Evolutionary conservation across 2,888 invertebrate species (phyloP), one percentile per base, ranked within the genome.

Genomic region (Drosophila anomalipes): DNA sequence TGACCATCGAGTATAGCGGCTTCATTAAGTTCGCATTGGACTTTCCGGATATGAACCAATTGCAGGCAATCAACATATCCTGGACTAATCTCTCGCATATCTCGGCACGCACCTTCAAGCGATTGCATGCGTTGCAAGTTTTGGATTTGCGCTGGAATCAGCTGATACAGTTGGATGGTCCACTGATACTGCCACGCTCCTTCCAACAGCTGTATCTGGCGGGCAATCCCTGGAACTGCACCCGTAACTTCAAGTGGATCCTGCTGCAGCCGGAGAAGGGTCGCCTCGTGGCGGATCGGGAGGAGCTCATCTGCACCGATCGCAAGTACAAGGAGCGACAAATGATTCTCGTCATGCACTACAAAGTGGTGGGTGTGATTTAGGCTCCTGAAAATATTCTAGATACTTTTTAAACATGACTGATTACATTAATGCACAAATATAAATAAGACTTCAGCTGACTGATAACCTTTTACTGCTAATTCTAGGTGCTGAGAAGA

Each of bases 141-240:
- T 79, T 94, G 9, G 93, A 94, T 69, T 81, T 94, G 59, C 90
- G 93, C 63, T 93, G 92, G 91, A 94, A 94, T 77, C 89, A 92
- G 70, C 70, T 94, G 6, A 86, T 92, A n/a, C 91, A 92, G 22
- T 77, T 94, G 67, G 93, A 93, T 30, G 87, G 91, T 22, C 92
- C 93, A 0, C 72, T 93, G 32, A 51, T 89, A 12, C 70, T 93
- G 54, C 91, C 93, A 4, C 81, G 79, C 28, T 70, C 73, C 56
- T 91, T 93, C 56, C 80, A 92, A 68, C 75, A 91, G 32, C 77
- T 93, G 0, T 93, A 91, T 68, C 79, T 93, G 66, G 90, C 91
- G 49, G 93, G 93, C 16, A 94, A 94, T 86, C 91, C 91, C 0
- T 94, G 93, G 93, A 93, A 94, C 73, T 94, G 93, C 66, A 92